Conservation (phyloP, 2,797 vertebrate genomes). For the Hybognathus amarus region DNA sequence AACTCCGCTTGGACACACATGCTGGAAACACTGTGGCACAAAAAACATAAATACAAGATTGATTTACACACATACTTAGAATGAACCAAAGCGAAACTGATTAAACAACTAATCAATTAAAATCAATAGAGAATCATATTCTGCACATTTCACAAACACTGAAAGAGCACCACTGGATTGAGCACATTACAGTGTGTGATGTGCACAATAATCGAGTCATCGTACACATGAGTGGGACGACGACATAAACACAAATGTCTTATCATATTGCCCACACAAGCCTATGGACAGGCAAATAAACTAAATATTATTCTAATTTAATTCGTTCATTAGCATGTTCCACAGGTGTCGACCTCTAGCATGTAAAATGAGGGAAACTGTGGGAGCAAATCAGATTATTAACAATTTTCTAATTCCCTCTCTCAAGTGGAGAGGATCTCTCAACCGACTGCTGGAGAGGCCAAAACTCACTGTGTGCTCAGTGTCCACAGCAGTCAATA, state of each 20-base stretch:
- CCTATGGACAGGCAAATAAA: conserved; percentile 41
- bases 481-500: conserved; percentile 43
- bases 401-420: conserved; percentile 51
- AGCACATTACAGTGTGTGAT: not conserved
- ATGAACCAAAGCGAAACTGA: conserved; percentile 55
- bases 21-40: conserved; percentile 36
- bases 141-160: conserved; percentile 14
- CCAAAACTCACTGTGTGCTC: conserved; percentile 30
- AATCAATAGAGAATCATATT: conserved; percentile 64
- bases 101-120: conserved; percentile 33
- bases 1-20: conserved; percentile 11
- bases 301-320: conserved; percentile 58
- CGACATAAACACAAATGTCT: conserved; percentile 25
- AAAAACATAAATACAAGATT: conserved; percentile 66
- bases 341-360: conserved; percentile 55
- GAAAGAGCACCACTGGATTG: conserved; percentile 15
- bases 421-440: conserved; percentile 44
- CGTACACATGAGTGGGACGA: not conserved
- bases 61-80: conserved; percentile 15
- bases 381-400: conserved; percentile 42
- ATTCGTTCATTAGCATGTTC: conserved; percentile 57
- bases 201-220: not conserved
- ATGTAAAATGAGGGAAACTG: conserved; percentile 47
- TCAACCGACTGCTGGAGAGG: conserved; percentile 38
- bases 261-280: conserved; percentile 38